Percentiles rank a stretch among this genome's conserved stretches.
These are phyloP conservation scores for Novumbra hubbsi DNA, from an alignment of 2,797 vertebrate genomes.

Conservation along the genomic window DNA sequence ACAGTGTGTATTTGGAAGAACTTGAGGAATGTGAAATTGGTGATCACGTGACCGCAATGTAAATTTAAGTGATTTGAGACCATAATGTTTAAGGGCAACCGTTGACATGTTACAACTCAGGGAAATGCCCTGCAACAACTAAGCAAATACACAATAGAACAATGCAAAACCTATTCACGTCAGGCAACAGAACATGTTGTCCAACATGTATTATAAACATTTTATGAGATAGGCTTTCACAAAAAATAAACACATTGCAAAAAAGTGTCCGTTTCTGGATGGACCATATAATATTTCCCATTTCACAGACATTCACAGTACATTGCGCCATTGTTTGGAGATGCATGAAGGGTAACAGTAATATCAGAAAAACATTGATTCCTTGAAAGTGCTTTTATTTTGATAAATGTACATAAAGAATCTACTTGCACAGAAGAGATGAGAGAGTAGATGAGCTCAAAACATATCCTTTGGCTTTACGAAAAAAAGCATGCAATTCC, in stretches of 20 bases:
- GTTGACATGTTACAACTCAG: neutral
- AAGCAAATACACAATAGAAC: neutral
- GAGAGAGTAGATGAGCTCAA: neutral
- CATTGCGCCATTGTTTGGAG: neutral
- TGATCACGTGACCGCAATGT: no score
- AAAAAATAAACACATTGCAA: neutral
- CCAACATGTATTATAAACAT: no score
- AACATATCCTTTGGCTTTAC: neutral
- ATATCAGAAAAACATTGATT: neutral
- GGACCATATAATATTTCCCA: no score
- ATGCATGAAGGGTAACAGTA: neutral
- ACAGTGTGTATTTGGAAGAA: no score
- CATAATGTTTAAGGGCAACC: neutral
- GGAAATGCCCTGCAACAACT: neutral
- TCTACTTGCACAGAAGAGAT: neutral
- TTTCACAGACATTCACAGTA: neutral
- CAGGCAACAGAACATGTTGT: neutral
- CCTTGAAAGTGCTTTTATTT: neutral
- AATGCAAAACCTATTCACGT: neutral
- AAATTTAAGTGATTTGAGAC: neutral
- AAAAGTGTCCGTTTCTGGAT: neutral
- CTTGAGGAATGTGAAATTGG: no score
- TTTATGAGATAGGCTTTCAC: neutral
- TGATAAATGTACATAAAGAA: neutral
- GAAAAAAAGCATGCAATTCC: no score